These are phyloP conservation scores for Lepidocyrtoides sp. DNA, from an alignment of 2,888 invertebrate species.

Conservation along the genomic window DNA sequence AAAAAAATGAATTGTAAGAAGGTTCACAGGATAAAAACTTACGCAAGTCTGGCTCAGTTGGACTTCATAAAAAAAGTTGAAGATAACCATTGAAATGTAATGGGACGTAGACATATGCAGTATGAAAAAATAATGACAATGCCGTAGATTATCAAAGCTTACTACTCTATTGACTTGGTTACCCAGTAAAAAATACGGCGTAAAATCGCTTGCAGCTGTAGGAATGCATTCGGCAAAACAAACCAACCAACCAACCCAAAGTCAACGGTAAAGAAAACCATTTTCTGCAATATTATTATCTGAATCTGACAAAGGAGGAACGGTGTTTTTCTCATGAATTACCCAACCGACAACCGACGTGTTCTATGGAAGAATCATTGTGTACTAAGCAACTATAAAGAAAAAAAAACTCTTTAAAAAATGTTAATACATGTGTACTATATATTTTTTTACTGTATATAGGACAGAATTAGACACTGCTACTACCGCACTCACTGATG, in stretches of 20 bases:
- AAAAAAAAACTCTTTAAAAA: too few species aligned
- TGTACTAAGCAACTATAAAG: too few species aligned
- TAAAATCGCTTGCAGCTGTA: conserved; percentile 58
- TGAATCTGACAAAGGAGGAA: conserved; percentile 59
- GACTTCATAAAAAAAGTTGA: neutral
- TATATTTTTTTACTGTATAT: too few species aligned
- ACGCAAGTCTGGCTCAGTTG: neutral
- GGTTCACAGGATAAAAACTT: neutral
- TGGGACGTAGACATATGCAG: neutral
- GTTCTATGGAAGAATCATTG: conserved; percentile 50
- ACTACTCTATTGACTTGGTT: conserved; percentile 71
- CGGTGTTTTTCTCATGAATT: conserved; percentile 46
- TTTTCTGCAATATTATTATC: conserved; percentile 54
- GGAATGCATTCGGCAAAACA: conserved; percentile 6
- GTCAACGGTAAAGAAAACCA: conserved; percentile 47
- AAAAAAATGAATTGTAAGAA: neutral
- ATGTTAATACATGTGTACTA: too few species aligned
- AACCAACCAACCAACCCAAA: conserved; percentile 14
- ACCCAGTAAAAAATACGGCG: conserved; percentile 61
- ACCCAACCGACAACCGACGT: conserved; percentile 55
- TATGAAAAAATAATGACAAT: conserved; percentile 37
- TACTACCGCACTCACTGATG: too few species aligned
- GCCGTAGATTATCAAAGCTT: conserved; percentile 55
- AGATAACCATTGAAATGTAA: conserved; percentile 37
- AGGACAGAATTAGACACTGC: too few species aligned